These are phyloP conservation scores for Branchipolynoe longqiensis DNA, from an alignment of 2,888 invertebrate genomes.

Conservation along the genomic window DNA sequence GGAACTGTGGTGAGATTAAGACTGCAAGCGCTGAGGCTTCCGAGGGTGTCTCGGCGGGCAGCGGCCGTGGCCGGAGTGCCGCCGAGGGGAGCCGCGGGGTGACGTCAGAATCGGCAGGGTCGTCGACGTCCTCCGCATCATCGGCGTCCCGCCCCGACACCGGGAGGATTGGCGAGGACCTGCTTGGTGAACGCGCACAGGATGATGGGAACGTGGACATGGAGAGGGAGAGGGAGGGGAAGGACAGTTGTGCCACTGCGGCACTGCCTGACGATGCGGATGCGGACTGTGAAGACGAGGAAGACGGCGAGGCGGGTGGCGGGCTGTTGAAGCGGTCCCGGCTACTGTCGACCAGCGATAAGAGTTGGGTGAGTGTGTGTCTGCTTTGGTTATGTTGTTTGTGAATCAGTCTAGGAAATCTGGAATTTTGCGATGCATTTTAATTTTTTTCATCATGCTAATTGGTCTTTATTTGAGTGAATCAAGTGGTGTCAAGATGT, in stretches of 20 bases:
- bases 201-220: conserved; percentile 17
- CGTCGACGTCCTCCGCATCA: background rate
- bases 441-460: too few relatives aligned
- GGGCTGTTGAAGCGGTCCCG: conserved; percentile 57
- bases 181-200: background rate
- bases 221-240: conserved; percentile 1
- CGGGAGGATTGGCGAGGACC: background rate
- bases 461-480: too few relatives aligned
- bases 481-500: too few relatives aligned
- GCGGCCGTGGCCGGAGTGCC: too few relatives aligned
- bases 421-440: too few relatives aligned
- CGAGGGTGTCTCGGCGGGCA: conserved; percentile 5
- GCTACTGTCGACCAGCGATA: conserved; percentile 39
- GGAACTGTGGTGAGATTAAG: conserved; percentile 25
- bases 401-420: too few relatives aligned
- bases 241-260: background rate
- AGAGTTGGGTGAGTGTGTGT: conserved; percentile 59
- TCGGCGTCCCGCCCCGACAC: background rate
- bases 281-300: conserved; percentile 63
- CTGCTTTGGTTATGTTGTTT: too few relatives aligned
- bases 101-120: too few relatives aligned
- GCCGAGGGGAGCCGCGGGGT: conserved; percentile 18
- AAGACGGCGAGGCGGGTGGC: conserved; percentile 65
- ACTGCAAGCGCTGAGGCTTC: conserved; percentile 24
- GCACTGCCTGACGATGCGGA: too few relatives aligned